Percentiles rank a stretch among this genome's conserved stretches.
phyloP scores from a whole-genome alignment of 1,140 invertebrate genomes.

The Physella acuta region DNA sequence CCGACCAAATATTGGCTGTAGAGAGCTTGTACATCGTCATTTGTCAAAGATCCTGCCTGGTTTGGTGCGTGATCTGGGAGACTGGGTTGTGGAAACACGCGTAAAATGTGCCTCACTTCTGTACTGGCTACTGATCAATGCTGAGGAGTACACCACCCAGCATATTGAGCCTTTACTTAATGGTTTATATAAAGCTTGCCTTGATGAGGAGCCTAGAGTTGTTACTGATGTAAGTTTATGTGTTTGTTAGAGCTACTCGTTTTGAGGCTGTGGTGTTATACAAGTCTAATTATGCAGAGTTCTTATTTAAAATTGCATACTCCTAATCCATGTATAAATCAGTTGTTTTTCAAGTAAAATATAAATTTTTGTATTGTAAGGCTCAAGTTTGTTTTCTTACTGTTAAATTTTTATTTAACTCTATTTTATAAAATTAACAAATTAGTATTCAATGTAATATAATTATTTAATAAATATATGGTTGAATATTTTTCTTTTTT shows the following conservation, averaged over 20 bases:
- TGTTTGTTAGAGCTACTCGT: constrained; percentile 11
- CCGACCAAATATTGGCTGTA: constrained; percentile 76
- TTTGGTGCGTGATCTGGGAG: constrained; percentile 69
- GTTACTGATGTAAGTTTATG: constrained; percentile 65
- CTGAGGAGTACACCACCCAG: constrained; percentile 72
- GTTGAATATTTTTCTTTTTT: background rate
- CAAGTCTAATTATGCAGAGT: no score
- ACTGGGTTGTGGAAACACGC: constrained; percentile 72
- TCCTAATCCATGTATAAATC: no score
- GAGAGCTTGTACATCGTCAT: constrained; percentile 71
- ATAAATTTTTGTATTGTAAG: no score
- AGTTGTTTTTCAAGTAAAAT: no score
- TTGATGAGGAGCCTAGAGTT: constrained; percentile 68
- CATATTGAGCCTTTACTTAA: constrained; percentile 66
- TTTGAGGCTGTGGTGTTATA: background rate
- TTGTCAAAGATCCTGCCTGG: constrained; percentile 70
- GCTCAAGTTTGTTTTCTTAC: no score
- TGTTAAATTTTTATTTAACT: no score
- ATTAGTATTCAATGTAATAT: no score
- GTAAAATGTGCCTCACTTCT: constrained; percentile 74
- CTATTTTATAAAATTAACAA: no score
- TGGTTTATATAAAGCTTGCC: constrained; percentile 62
- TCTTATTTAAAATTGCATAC: no score
- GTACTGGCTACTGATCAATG: constrained; percentile 70
- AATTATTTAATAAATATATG: background rate